Base-by-base conservation (phyloP, 2,797 vertebrate genomes). In the Lemur catta region DNA sequence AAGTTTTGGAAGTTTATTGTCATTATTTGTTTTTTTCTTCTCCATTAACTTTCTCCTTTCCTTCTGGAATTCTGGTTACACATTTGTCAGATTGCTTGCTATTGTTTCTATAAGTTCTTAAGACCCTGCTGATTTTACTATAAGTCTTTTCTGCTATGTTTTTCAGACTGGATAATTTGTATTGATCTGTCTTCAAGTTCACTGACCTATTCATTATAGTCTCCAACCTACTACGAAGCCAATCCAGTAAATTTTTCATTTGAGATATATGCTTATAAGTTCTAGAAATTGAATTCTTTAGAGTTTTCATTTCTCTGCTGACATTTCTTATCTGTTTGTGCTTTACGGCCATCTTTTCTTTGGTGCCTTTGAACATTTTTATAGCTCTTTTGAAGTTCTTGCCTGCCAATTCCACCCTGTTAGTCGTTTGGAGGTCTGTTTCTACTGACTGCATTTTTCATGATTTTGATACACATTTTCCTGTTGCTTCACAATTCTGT, bases 1-100 rank as follows among this genome's bases (percentile, higher is more conserved):
- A 94, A 92, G 38, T 82, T 89, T 95, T 85, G n/a, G 50, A 52
- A 96, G 57, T 67, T 41, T 69, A 59, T 59, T 24, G n/a, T 79
- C 28, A 46, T 69, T 94, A 71, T 35, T 89, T 22, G 91, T 17
- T 38, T 75, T 82, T n/a, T 72, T 57, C 52, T 93, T 28, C 5
- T 74, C 18, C 22, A 61, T 48, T 84, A 57, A n/a, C 13, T 91
- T 65, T 76, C 18, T 93, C 9, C 12, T 63, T 78, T 84, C 28
- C 35, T 88, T 74, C 38, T 55, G 79, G 57, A 28, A 69, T 61
- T 63, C 28, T 20, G 50, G 30, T 69, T 79, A 52, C 14, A 46
- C 20, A 74, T 55, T 76, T 82, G 7, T 86, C 50, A 65, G 18
- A 55, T 26, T 63, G 22, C 18, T 82, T 48, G 7, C 22, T 84